Percentiles rank a stretch among this genome's conserved stretches.
Evolutionary conservation across 1,140 invertebrate species (phyloP).

Genomic region (Myzus persicae): DNA sequence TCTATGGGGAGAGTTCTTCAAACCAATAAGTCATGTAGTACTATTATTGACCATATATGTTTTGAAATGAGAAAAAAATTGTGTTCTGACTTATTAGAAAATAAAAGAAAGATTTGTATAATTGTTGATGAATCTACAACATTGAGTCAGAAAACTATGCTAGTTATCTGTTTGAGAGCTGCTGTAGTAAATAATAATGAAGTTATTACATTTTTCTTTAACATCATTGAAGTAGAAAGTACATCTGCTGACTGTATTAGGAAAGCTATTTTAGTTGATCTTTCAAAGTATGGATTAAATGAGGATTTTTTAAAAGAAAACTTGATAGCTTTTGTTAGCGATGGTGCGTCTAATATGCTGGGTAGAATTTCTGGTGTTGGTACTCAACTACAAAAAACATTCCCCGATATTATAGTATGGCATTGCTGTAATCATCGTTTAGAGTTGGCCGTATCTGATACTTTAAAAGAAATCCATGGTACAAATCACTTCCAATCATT

Average conservation of each 20-base stretch:
- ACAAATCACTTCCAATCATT: slow-evolving; percentile 9
- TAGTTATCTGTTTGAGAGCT: too few species aligned
- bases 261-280: not conserved
- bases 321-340: not conserved
- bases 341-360: not conserved
- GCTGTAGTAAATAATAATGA: not conserved
- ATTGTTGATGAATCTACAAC: too few species aligned
- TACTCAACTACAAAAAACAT: not conserved
- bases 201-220: not conserved
- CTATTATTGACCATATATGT: too few species aligned
- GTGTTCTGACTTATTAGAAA: too few species aligned
- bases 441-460: not conserved
- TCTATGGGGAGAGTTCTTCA: too few species aligned
- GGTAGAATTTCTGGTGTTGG: not conserved
- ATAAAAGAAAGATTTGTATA: too few species aligned
- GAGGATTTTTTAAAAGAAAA: not conserved
- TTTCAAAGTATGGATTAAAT: not conserved
- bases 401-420: not conserved
- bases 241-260: not conserved
- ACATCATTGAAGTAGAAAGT: not conserved
- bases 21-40: too few species aligned
- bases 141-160: too few species aligned
- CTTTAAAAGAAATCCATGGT: not conserved
- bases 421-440: not conserved
- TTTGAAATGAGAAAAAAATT: too few species aligned